Evolutionary conservation across 2,113 vertebrate species (phyloP).

Genomic region (Scatophagus argus): DNA sequence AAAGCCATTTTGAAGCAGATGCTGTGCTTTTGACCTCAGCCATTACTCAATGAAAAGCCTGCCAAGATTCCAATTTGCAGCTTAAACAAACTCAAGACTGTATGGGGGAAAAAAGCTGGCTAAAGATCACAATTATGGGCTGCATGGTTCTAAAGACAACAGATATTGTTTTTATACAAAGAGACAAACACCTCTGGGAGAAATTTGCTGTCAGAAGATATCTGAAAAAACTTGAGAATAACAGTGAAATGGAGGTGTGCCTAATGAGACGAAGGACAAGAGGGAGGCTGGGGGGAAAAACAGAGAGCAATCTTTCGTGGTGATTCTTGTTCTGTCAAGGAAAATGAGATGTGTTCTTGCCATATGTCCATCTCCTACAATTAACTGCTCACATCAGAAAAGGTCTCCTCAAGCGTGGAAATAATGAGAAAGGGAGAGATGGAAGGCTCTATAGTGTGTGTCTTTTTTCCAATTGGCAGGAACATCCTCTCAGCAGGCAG

Average conservation of each 20-base stretch:
- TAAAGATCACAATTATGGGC: slow-evolving; percentile 58
- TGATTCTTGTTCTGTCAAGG: slow-evolving; percentile 18
- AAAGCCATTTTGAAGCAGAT: slow-evolving; percentile 54
- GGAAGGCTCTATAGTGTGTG: not conserved
- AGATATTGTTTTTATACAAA: slow-evolving; percentile 24
- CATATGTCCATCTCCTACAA: slow-evolving; percentile 55
- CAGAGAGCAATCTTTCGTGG: slow-evolving; percentile 4
- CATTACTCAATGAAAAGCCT: slow-evolving; percentile 34
- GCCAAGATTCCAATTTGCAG: slow-evolving; percentile 45
- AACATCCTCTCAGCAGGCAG: slow-evolving; percentile 43
- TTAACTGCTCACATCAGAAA: slow-evolving; percentile 38
- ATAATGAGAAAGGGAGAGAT: slow-evolving; percentile 29
- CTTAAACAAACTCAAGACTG: slow-evolving; percentile 56
- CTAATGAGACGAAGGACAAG: slow-evolving; percentile 33
- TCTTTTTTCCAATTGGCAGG: slow-evolving; percentile 28
- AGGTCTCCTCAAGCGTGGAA: slow-evolving; percentile 39
- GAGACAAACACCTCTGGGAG: slow-evolving; percentile 38
- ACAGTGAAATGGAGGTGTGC: slow-evolving; percentile 43
- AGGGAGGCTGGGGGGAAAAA: not conserved
- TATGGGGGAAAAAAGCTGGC: slow-evolving; percentile 9
- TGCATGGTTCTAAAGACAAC: slow-evolving; percentile 27
- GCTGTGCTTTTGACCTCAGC: slow-evolving; percentile 45
- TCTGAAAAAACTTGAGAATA: slow-evolving; percentile 32
- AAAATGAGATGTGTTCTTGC: slow-evolving; percentile 12
- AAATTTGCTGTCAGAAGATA: slow-evolving; percentile 47